These are phyloP conservation scores for Ophioninae sp. DNA, from an alignment of 2,888 invertebrate genomes.

Conservation along the genomic window DNA sequence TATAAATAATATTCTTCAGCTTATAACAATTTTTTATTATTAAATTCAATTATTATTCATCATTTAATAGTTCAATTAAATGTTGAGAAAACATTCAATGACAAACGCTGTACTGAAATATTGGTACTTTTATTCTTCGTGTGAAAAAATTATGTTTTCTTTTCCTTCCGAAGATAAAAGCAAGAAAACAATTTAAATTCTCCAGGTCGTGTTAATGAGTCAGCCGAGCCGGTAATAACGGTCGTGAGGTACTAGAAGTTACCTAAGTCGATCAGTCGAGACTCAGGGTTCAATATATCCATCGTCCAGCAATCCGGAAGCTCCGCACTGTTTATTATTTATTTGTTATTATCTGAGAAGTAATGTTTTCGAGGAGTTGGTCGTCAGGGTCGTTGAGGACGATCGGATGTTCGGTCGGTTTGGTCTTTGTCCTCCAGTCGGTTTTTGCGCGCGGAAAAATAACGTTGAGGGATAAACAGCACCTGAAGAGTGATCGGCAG, in stretches of 20 bases:
- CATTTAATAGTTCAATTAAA: too few species aligned
- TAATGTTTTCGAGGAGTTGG: not conserved
- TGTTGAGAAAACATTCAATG: too few species aligned
- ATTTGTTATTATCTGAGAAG: not conserved
- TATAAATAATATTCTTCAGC: too few species aligned
- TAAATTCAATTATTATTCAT: too few species aligned
- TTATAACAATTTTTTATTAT: too few species aligned
- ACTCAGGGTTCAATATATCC: not conserved
- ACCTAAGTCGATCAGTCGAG: conserved; percentile 12
- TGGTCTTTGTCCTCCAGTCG: not conserved
- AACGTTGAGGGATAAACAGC: not conserved
- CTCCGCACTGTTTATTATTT: not conserved
- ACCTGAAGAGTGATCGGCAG: not conserved
- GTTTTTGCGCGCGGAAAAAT: not conserved
- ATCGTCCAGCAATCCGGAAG: not conserved
- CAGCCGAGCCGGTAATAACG: not conserved
- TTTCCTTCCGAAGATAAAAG: not conserved
- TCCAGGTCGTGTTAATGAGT: conserved; percentile 10
- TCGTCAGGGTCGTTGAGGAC: not conserved
- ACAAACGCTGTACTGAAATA: not conserved
- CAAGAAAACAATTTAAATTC: not conserved
- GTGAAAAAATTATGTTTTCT: not conserved
- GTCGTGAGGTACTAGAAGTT: not conserved
- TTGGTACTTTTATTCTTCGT: not conserved
- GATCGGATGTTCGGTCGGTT: not conserved